Conservation (phyloP, 2,888 invertebrate species). For the Calliopum simillimum region DNA sequence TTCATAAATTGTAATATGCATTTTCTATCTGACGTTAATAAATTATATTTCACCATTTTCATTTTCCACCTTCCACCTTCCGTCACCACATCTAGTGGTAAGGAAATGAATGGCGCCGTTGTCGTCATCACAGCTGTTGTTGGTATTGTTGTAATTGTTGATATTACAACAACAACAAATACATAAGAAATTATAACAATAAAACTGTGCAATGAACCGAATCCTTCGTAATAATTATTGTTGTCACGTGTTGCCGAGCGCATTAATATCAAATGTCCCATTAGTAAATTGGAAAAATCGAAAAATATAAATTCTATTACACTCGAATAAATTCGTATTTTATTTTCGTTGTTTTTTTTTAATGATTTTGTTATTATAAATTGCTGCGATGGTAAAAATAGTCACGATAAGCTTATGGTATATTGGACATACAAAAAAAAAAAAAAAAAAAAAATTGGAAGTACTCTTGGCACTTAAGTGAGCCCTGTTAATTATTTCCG, state of each 20-base stretch:
- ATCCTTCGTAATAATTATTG: slow-evolving; percentile 21
- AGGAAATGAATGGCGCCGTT: slow-evolving; percentile 4
- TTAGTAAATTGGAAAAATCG: slow-evolving; percentile 28
- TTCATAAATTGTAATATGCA: too few relatives aligned
- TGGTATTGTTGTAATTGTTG: slow-evolving; percentile 10
- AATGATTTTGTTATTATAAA: too few relatives aligned
- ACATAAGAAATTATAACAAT: slow-evolving; percentile 8
- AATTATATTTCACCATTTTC: slow-evolving; percentile 5
- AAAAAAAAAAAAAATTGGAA: too few relatives aligned
- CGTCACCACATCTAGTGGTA: too few relatives aligned
- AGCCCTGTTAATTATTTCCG: too few relatives aligned
- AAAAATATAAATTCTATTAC: background rate
- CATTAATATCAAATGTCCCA: slow-evolving; percentile 17
- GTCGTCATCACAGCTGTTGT: background rate
- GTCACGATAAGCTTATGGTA: too few relatives aligned
- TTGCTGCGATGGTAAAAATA: too few relatives aligned
- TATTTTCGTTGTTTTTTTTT: background rate
- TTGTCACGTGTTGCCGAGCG: slow-evolving; percentile 2
- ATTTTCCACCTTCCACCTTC: background rate
- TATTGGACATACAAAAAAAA: too few relatives aligned
- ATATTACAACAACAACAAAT: background rate
- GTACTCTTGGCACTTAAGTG: too few relatives aligned
- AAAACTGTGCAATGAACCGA: slow-evolving; percentile 28
- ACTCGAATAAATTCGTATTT: background rate
- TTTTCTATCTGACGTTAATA: too few relatives aligned